These are phyloP conservation scores for Heliconius congener DNA, from an alignment of 1,140 invertebrate species.

Conservation along the genomic window DNA sequence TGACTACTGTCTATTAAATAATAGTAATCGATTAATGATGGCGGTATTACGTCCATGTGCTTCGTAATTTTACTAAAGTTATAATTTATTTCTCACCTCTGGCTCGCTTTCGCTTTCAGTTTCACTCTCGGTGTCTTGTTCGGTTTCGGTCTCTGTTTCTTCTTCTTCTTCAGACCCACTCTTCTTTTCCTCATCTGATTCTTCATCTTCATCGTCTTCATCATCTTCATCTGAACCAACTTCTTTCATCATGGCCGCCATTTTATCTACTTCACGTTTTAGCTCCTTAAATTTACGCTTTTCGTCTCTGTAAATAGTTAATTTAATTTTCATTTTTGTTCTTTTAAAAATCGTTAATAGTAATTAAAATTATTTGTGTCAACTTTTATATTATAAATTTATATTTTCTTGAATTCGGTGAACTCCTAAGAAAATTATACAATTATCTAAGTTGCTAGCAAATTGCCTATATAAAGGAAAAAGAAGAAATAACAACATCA, in stretches of 20 bases:
- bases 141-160: conserved; percentile 84
- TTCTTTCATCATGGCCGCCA: conserved; percentile 92
- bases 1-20: too few species aligned
- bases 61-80: too few species aligned
- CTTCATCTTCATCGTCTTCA: conserved; percentile 85
- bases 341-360: not conserved
- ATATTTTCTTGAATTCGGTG: too few species aligned
- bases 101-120: conserved; percentile 86
- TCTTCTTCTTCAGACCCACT: conserved; percentile 83
- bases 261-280: conserved; percentile 94
- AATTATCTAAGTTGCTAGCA: too few species aligned
- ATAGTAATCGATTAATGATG: too few species aligned
- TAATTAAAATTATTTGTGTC: not conserved
- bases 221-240: conserved; percentile 88
- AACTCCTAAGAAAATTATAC: too few species aligned
- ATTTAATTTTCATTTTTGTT: too few species aligned
- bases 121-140: conserved; percentile 81
- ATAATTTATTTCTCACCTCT: conserved; percentile 66
- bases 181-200: conserved; percentile 83
- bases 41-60: too few species aligned
- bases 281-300: conserved; percentile 89
- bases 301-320: conserved; percentile 81
- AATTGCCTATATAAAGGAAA: too few species aligned
- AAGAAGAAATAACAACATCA: too few species aligned
- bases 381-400: too few species aligned